Evolutionary conservation across 2,888 invertebrate genomes (phyloP), one percentile per base, ranked within the genome.

Genomic region (Unio delphinus): DNA sequence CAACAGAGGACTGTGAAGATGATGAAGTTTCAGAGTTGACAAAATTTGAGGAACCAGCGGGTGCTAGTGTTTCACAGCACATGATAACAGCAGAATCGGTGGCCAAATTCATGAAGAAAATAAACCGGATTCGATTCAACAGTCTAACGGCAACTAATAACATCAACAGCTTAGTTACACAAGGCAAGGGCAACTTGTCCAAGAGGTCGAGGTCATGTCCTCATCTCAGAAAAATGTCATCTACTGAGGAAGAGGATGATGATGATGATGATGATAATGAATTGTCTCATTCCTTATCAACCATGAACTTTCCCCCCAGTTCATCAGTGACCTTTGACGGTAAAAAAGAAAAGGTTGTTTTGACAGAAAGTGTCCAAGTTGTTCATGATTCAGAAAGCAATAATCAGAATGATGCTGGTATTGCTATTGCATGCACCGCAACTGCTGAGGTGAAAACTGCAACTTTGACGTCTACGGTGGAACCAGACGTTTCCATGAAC

Each of bases 111-210:
- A 87, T 87, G 86, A 82, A 80, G 64, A 82, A 81, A 65, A 84
- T 87, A 30, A 88, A 88, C 70, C 68, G 88, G 28, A 86, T 87
- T n/a, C 72, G 88, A 18, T 86, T 85, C 68, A 85, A 84, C 69
- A 85, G 84, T 73, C 75, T 84, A 17, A 82, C 81, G 5, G 74
- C 73, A 11, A 68, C 78, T 6, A 79, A 79, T 18, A 69, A 64
- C 57, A 61, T 77, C 8, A 78, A 80, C 30, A 54, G 61, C 5
- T 64, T 71, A 20, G 59, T 70, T 17, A 56, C 63, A 8, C 56
- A 65, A 18, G 64, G 56, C 55, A 73, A 69, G 60, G 74, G 74
- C 55, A 70, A 77, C 6, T 61, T 67, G 4, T 75, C 74, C 61
- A 66, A 67, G 1, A 74, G 75, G 65, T 81, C 81, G 65, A 72